These are phyloP conservation scores for Etheostoma nigrum DNA, from an alignment of 2,797 vertebrate genomes.

Conservation along the genomic window DNA sequence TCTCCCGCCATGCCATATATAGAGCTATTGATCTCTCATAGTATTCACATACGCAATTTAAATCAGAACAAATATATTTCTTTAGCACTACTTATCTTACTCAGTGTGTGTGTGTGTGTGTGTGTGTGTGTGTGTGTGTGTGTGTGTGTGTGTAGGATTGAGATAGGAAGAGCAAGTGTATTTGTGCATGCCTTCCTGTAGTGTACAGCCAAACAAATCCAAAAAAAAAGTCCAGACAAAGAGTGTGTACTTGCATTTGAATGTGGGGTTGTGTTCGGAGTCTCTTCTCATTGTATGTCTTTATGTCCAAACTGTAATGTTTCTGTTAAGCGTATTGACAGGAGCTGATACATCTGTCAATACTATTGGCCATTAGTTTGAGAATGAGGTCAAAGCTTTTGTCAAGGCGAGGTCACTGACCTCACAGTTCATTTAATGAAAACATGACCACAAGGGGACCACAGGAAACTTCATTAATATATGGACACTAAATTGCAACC, in stretches of 20 bases:
- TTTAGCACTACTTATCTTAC: slow-evolving; percentile 44
- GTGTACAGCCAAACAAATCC: background rate
- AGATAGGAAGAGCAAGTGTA: background rate
- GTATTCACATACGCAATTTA: slow-evolving; percentile 70
- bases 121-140: background rate
- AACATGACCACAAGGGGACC: slow-evolving; percentile 33
- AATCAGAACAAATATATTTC: slow-evolving; percentile 69
- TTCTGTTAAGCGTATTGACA: slow-evolving; percentile 47
- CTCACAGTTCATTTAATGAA: slow-evolving; percentile 57
- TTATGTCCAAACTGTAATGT: slow-evolving; percentile 40
- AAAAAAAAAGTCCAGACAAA: background rate
- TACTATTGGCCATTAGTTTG: slow-evolving; percentile 52
- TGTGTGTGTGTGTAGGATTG: background rate
- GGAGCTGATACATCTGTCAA: slow-evolving; percentile 58
- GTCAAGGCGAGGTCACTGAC: slow-evolving; percentile 65
- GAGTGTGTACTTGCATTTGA: slow-evolving; percentile 22
- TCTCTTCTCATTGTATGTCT: slow-evolving; percentile 12
- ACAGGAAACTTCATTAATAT: slow-evolving; percentile 29
- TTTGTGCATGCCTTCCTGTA: background rate
- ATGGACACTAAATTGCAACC: slow-evolving; percentile 6
- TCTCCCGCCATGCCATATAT: slow-evolving; percentile 75
- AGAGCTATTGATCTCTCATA: slow-evolving; percentile 74
- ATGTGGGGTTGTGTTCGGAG: background rate
- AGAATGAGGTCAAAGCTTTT: slow-evolving; percentile 73
- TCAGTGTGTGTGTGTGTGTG: background rate